Percentiles rank a stretch among this genome's conserved stretches.
Evolutionary conservation across 2,888 invertebrate genomes (phyloP).

Genomic region (Xylota segnis): DNA sequence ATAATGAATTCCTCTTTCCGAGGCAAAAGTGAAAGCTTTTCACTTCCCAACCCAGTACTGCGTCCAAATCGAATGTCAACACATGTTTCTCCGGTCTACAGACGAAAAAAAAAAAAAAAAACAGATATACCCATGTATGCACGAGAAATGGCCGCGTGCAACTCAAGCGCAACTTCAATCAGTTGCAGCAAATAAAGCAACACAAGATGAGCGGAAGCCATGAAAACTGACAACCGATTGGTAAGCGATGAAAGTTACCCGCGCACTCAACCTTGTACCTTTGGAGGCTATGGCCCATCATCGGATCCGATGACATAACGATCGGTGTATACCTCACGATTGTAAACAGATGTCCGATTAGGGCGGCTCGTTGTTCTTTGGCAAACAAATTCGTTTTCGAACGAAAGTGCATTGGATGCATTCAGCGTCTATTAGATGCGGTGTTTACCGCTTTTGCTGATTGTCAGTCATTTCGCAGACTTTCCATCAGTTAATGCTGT

Average conservation of each 20-base stretch:
- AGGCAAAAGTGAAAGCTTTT: conserved; percentile 71
- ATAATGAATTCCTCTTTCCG: conserved; percentile 62
- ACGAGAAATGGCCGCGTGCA: conserved; percentile 49
- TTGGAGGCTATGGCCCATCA: conserved; percentile 31
- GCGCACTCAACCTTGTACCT: conserved; percentile 72
- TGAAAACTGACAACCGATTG: conserved; percentile 66
- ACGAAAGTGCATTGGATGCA: conserved; percentile 47
- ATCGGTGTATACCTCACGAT: not conserved
- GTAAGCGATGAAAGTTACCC: conserved; percentile 71
- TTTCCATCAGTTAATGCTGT: conserved; percentile 64
- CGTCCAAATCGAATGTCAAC: conserved; percentile 63
- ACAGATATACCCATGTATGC: not conserved
- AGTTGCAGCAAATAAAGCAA: conserved; percentile 69
- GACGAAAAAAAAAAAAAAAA: not conserved
- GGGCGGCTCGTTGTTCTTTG: conserved; percentile 48
- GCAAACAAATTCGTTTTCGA: conserved; percentile 35
- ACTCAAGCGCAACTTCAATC: conserved; percentile 65
- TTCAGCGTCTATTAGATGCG: conserved; percentile 34
- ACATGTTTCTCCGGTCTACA: conserved; percentile 44
- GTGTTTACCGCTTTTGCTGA: conserved; percentile 36
- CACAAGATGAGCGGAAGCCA: conserved; percentile 68
- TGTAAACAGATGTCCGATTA: conserved; percentile 66
- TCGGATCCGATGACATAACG: conserved; percentile 55
- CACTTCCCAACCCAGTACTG: conserved; percentile 40
- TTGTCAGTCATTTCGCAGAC: conserved; percentile 46